These are phyloP conservation scores for Eueremaeus valkanovi DNA, from an alignment of 2,888 invertebrate species.

Conservation along the genomic window DNA sequence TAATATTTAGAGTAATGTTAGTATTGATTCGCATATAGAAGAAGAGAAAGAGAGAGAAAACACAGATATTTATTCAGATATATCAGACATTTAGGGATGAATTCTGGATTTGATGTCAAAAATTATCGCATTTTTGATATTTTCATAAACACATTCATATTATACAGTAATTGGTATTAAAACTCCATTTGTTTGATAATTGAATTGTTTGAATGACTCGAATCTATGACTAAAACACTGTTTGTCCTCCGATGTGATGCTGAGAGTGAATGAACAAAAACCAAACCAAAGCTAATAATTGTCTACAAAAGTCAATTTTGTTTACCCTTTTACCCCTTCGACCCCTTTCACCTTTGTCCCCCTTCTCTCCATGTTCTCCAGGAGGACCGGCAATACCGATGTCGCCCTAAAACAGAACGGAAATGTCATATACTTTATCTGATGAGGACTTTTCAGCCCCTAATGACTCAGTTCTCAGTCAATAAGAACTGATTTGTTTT, in stretches of 20 bases:
- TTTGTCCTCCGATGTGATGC: constrained; percentile 34
- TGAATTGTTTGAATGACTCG: not conserved
- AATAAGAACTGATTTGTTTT: not conserved
- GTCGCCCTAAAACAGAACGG: constrained; percentile 50
- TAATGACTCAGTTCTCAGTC: not conserved
- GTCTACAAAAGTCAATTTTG: constrained; percentile 1
- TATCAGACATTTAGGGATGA: not conserved
- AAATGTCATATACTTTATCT: not conserved
- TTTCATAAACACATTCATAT: not conserved
- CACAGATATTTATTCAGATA: constrained; percentile 7
- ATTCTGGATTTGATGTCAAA: not conserved
- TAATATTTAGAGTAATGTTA: constrained; percentile 11
- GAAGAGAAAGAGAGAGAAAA: not conserved
- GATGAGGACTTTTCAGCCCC: not conserved
- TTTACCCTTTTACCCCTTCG: constrained; percentile 91
- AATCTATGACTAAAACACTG: not conserved
- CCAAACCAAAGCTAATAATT: constrained; percentile 11
- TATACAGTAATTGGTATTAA: no score
- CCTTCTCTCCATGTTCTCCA: constrained; percentile 64
- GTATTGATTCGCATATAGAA: not conserved
- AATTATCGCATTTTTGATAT: no score
- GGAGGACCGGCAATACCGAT: constrained; percentile 56
- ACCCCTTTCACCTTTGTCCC: constrained; percentile 81
- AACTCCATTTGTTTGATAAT: not conserved
- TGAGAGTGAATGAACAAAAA: constrained; percentile 39